phyloP scores from a whole-genome alignment of 37 sponge, comb jelly and placozoan genomes.

The Aphrocallistes beatrix region DNA sequence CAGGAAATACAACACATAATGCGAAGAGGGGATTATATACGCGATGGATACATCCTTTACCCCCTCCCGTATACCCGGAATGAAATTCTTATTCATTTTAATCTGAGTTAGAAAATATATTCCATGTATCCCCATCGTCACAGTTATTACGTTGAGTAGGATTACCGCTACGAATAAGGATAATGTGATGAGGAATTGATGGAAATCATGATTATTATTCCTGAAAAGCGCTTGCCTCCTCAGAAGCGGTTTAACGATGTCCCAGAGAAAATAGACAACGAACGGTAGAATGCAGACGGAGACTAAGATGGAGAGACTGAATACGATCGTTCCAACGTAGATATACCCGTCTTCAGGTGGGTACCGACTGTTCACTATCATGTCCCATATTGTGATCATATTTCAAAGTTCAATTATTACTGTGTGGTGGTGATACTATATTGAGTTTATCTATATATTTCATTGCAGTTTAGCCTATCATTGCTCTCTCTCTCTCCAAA shows the following conservation, averaged over 20 bases:
- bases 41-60: neutral
- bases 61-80: neutral
- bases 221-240: neutral
- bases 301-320: neutral
- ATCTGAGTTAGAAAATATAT: neutral
- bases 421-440: no score
- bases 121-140: neutral
- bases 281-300: neutral
- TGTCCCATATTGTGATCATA: neutral
- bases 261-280: neutral
- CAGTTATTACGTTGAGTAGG: neutral
- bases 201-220: neutral
- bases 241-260: neutral
- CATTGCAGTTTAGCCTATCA: no score
- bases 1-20: neutral
- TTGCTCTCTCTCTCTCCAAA: no score
- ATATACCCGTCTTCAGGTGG: neutral
- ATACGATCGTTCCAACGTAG: neutral
- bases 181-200: neutral
- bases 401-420: no score
- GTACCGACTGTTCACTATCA: neutral
- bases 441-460: no score
- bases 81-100: neutral
- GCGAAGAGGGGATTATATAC: neutral
- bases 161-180: neutral